Conservation (phyloP, 1,140 invertebrate genomes). For the Stenopsyche tienmushanensis region DNA sequence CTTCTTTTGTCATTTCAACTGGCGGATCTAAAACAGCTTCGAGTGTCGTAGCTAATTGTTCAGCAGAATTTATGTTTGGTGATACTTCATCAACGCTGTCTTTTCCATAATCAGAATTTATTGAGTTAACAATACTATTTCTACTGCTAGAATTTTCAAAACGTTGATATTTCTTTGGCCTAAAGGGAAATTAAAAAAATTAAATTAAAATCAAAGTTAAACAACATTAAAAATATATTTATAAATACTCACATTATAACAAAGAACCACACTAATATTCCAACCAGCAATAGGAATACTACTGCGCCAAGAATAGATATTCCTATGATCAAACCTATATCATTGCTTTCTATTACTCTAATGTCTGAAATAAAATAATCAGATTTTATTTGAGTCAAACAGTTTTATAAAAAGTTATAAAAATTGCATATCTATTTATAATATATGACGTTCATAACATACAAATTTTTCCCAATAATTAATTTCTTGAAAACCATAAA, state of each 20-base stretch:
- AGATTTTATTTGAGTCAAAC: too few species aligned
- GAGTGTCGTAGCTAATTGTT: neutral
- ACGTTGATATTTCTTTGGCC: conserved; percentile 38
- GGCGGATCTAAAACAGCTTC: conserved; percentile 4
- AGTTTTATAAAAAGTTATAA: too few species aligned
- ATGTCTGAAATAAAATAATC: too few species aligned
- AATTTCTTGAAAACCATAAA: too few species aligned
- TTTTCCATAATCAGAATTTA: conserved; percentile 2
- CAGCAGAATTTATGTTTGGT: neutral
- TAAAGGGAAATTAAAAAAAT: conserved; percentile 41
- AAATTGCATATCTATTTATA: too few species aligned
- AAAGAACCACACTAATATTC: conserved; percentile 42
- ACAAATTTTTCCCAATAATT: too few species aligned
- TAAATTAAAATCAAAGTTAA: conserved; percentile 1
- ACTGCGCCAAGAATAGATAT: conserved; percentile 43
- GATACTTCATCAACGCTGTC: neutral
- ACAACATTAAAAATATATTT: conserved; percentile 2
- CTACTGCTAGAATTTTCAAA: neutral
- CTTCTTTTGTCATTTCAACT: conserved; percentile 10
- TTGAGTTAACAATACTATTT: conserved; percentile 4
- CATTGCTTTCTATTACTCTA: conserved; percentile 17
- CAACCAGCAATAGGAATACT: conserved; percentile 40
- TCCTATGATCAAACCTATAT: conserved; percentile 44
- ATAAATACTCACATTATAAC: conserved; percentile 33
- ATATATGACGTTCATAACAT: too few species aligned